Evolutionary conservation across 2,797 vertebrate species (phyloP), one percentile per base, ranked within the genome.

Genomic region (Epinephelus awoara): DNA sequence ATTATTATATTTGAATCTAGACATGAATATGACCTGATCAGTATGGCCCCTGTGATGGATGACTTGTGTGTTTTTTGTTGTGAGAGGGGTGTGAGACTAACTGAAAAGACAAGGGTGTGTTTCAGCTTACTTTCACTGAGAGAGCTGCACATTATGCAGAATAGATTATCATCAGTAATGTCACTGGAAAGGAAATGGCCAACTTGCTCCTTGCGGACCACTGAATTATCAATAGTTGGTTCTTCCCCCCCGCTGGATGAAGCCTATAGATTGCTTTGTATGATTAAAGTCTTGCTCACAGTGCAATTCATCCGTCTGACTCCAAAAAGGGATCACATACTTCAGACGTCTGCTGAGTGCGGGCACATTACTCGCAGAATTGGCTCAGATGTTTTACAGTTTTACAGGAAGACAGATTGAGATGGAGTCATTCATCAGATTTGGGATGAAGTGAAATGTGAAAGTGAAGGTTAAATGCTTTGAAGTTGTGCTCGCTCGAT

Each of bases 351-450:
- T 82, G 74, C 63, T 15, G 63, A 80, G 62, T 64, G 63, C 74
- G 71, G 68, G 71, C 70, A 74, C 51, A 67, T 87, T 68, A 78
- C 63, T 70, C 56, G 58, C 47, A 77, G 67, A 66, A 70, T 58
- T 83, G 74, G 70, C 68, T 78, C 81, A 79, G 54, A 84, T 89
- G 80, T 79, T 82, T 68, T 40, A 73, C 84, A 85, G 76, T 71
- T 72, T 85, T 4, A n/a, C n/a, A n/a, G 86, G 75, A 67, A 82
- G 63, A 75, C 42, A 59, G 77, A 73, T 49, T 47, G 80, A 57
- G 59, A 68, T 70, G 64, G 71, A 85, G 44, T 72, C 71, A 57
- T 68, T 83, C 64, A 78, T 81, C 73, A 72, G 58, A 67, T 55
- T 61, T 34, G 17, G 12, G 52, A 83, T 66, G 6, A 69, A 54